Base-by-base conservation (phyloP, 2,113 vertebrate species). In the Siphamia tubifer region DNA sequence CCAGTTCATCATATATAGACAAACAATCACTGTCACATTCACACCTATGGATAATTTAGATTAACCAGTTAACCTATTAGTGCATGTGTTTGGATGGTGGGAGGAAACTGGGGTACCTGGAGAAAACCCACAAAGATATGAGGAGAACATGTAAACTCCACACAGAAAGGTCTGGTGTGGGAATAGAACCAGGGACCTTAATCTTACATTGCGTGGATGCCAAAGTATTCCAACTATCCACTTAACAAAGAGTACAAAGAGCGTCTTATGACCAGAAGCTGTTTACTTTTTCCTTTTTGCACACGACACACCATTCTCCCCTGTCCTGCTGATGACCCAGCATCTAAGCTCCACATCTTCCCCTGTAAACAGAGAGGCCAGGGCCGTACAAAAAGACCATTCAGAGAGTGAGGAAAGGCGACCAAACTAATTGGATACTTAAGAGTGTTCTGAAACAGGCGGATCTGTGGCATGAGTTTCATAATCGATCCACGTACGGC, bases 321-420 rank as follows among this genome's bases (percentile, higher is more conserved):
- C 74, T 87, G 79, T 90, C 89, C 84, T 55, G 30, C 52, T 68
- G 79, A 82, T 89, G 88, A 90, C 72, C 83, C 83, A 77, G 80
- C 67, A 75, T 69, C 68, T 69, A 80, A 72, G 65, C 70, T 60
- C 38, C 30, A 52, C 20, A 45, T 89, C 85, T 79, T 79, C 77
- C 70, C 70, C 23, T 55, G 54, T 78, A 81, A 78, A 87, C 69
- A 77, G 58, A 64, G 57, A 74, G 45, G 39, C 47, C 2, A 11
- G 8, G 30, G 35, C 54, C n/a, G 40, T 13, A 85, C 71, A 89
- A 85, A 79, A 79, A 47, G 38, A 30, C 55, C 63, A 73, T 89
- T 87, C 66, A 92, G 30, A 23, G 55, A 53, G 24, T 54, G 21
- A 62, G 35, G 49, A 69, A 53, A 65, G 61, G 25, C 31, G 36